Evolutionary conservation across 1,140 invertebrate genomes (phyloP).

Genomic region (Rhagoletis zephyria): DNA sequence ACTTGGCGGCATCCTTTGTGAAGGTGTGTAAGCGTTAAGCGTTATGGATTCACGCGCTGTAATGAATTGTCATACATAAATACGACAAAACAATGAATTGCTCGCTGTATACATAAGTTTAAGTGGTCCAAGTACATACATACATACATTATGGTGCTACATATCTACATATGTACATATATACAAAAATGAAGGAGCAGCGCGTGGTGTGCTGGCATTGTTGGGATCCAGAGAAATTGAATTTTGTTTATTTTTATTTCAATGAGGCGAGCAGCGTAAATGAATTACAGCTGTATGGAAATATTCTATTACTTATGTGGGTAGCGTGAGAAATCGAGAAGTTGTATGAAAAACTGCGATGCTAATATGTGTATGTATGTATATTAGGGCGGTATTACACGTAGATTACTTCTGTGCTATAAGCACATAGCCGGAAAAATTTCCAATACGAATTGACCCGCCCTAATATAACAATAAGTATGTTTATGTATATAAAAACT

Average conservation of each 20-base stretch:
- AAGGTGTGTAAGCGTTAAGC: constrained; percentile 27
- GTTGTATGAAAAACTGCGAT: background rate
- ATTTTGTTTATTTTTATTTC: constrained; percentile 50
- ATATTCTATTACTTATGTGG: constrained; percentile 22
- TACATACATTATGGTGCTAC: background rate
- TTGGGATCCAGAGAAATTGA: background rate
- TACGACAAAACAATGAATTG: constrained; percentile 42
- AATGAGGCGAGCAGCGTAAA: constrained; percentile 12
- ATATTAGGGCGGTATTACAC: too few species aligned
- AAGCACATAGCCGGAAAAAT: too few species aligned
- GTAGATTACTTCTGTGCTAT: too few species aligned
- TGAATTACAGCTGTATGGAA: constrained; percentile 30
- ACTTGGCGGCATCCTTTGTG: constrained; percentile 27
- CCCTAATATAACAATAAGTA: too few species aligned
- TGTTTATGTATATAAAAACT: too few species aligned
- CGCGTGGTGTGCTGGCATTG: background rate
- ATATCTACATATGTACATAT: background rate
- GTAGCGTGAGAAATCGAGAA: constrained; percentile 34
- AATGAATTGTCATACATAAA: constrained; percentile 49
- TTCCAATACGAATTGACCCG: too few species aligned
- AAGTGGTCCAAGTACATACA: constrained; percentile 3
- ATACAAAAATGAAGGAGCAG: background rate
- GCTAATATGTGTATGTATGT: too few species aligned
- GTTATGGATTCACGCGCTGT: constrained; percentile 15
- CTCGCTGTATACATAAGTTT: background rate